These are phyloP conservation scores for Aphyosemion australe DNA, from an alignment of 2,113 vertebrate genomes.

Conservation along the genomic window DNA sequence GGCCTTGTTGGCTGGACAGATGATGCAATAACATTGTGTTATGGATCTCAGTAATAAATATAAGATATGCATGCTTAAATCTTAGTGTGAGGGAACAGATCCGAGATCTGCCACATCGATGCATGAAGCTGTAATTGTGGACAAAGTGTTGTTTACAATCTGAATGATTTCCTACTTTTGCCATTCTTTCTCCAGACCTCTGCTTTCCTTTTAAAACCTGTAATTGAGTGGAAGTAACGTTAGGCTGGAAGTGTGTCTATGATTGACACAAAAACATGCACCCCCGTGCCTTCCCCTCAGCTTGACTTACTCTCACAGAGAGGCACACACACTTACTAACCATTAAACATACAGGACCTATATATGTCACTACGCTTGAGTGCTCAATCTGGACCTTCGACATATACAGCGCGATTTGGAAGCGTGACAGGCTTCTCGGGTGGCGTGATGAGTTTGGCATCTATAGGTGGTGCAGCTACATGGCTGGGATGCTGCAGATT, in stretches of 20 bases:
- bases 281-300: conserved; percentile 9
- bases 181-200: conserved; percentile 20
- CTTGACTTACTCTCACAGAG: conserved; percentile 16
- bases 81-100: conserved; percentile 22
- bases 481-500: conserved; percentile 12
- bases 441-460: conserved; percentile 53
- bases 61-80: conserved; percentile 49
- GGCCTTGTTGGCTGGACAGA: conserved; percentile 68
- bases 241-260: conserved; percentile 50
- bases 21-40: conserved; percentile 71
- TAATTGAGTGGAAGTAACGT: conserved; percentile 67
- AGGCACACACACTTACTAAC: conserved; percentile 27
- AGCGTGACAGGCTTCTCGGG: conserved; percentile 21
- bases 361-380: conserved; percentile 61
- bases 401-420: conserved; percentile 30
- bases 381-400: conserved; percentile 40
- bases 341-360: conserved; percentile 61
- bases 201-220: conserved; percentile 33
- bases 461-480: conserved; percentile 34
- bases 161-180: conserved; percentile 26
- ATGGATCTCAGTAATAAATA: conserved; percentile 62
- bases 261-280: conserved; percentile 63
- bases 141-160: conserved; percentile 44
- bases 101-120: conserved; percentile 15
- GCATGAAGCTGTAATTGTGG: conserved; percentile 23